Evolutionary conservation across 2,888 invertebrate species (phyloP).

Genomic region (Malthinus seriepunctatus): DNA sequence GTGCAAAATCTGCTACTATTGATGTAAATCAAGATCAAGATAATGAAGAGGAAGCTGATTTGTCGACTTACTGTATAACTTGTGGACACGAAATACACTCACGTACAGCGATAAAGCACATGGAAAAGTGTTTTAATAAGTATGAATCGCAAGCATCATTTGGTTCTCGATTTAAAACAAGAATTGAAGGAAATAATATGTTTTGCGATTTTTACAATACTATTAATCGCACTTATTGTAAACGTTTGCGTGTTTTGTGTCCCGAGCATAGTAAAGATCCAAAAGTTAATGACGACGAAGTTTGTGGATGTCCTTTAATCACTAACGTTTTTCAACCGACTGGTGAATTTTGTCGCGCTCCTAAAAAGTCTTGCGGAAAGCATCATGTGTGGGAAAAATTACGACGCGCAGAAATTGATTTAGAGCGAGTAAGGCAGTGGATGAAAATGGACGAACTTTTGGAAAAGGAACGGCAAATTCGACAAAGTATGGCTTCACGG

Average conservation of each 20-base stretch:
- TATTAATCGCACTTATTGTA: conserved; percentile 89
- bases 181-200: conserved; percentile 93
- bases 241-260: conserved; percentile 90
- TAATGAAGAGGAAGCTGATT: conserved; percentile 66
- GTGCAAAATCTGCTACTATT: conserved; percentile 73
- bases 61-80: conserved; percentile 93
- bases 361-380: conserved; percentile 87
- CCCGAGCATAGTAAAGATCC: conserved; percentile 97
- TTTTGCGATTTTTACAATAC: conserved; percentile 97
- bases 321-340: conserved; percentile 81
- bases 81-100: conserved; percentile 96
- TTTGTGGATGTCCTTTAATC: conserved; percentile 92
- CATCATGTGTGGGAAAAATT: conserved; percentile 97
- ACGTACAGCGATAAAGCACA: conserved; percentile 89
- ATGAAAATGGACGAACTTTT: conserved; percentile 90
- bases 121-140: conserved; percentile 98
- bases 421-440: conserved; percentile 92
- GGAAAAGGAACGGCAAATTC: conserved; percentile 89
- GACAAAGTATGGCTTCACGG: conserved; percentile 72
- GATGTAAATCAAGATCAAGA: conserved; percentile 68
- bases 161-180: conserved; percentile 91
- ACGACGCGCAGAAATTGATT: conserved; percentile 90
- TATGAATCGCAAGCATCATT: conserved; percentile 97
- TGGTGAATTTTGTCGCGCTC: conserved; percentile 84
- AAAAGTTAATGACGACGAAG: conserved; percentile 82